phyloP scores from a whole-genome alignment of 2,113 vertebrate species.

The Anhinga anhinga region DNA sequence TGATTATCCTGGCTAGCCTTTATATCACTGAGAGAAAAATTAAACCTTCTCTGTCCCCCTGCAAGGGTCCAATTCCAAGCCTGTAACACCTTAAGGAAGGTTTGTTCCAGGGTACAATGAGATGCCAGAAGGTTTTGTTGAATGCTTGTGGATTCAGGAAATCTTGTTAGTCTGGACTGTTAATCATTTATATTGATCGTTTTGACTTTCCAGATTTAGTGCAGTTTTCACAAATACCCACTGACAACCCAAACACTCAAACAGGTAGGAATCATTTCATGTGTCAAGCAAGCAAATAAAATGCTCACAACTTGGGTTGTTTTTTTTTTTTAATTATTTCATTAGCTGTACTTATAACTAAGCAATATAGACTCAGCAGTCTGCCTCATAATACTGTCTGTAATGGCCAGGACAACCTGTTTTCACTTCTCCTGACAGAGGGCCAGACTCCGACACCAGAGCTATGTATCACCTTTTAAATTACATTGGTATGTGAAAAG shows the following conservation, averaged over 20 bases:
- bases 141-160: background rate
- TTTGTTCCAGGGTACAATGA: background rate
- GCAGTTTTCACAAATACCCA: background rate
- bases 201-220: background rate
- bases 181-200: background rate
- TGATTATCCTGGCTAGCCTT: background rate
- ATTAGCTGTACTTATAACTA: background rate
- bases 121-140: background rate
- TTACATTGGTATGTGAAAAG: background rate
- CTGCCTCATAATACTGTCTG: background rate
- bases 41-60: background rate
- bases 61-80: background rate
- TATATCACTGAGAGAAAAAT: background rate
- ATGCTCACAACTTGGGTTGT: background rate
- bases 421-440: background rate
- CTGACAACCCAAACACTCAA: accelerated
- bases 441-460: background rate
- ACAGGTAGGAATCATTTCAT: background rate
- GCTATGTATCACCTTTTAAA: background rate
- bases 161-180: background rate
- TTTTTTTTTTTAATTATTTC: background rate
- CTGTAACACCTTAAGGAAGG: background rate
- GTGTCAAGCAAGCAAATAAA: background rate
- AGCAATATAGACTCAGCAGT: background rate
- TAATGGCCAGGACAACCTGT: background rate